Percentiles rank a stretch among this genome's conserved stretches.
phyloP scores from a whole-genome alignment of 2,888 invertebrate genomes.

The Sceliomorpha sp. region DNA sequence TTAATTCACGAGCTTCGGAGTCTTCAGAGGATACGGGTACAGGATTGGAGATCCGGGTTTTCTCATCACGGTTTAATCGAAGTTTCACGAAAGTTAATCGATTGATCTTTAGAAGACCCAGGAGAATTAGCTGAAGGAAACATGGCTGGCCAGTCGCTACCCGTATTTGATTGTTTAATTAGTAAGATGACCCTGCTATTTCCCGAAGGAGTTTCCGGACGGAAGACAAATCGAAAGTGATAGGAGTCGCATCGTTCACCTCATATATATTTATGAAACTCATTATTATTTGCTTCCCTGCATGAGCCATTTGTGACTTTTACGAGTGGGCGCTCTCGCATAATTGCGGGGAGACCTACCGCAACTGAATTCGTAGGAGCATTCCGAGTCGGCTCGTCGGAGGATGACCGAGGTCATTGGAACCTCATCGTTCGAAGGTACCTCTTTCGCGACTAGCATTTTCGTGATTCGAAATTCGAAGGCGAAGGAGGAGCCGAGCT shows the following conservation, averaged over 20 bases:
- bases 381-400: conserved; percentile 58
- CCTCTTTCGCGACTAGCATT: conserved; percentile 34
- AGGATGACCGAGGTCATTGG: conserved; percentile 29
- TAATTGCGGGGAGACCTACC: conserved; percentile 54
- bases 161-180: conserved; percentile 81
- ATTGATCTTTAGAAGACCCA: conserved; percentile 71
- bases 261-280: conserved; percentile 56
- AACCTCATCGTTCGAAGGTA: conserved; percentile 34
- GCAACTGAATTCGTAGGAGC: conserved; percentile 57
- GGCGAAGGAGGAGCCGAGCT: background rate
- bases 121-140: conserved; percentile 65
- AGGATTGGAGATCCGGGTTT: conserved; percentile 51
- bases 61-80: conserved; percentile 68
- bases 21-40: conserved; percentile 49
- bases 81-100: conserved; percentile 72
- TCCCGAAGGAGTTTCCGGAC: conserved; percentile 61
- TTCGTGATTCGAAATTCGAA: conserved; percentile 17
- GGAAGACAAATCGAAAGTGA: conserved; percentile 62
- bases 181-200: conserved; percentile 77
- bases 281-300: conserved; percentile 49
- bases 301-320: conserved; percentile 58
- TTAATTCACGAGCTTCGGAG: conserved; percentile 41
- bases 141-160: conserved; percentile 65
- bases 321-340: conserved; percentile 58
- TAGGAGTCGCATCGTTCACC: conserved; percentile 51